phyloP scores from a whole-genome alignment of 92 coral and sea anemone species.

The Meandrina meandrites region DNA sequence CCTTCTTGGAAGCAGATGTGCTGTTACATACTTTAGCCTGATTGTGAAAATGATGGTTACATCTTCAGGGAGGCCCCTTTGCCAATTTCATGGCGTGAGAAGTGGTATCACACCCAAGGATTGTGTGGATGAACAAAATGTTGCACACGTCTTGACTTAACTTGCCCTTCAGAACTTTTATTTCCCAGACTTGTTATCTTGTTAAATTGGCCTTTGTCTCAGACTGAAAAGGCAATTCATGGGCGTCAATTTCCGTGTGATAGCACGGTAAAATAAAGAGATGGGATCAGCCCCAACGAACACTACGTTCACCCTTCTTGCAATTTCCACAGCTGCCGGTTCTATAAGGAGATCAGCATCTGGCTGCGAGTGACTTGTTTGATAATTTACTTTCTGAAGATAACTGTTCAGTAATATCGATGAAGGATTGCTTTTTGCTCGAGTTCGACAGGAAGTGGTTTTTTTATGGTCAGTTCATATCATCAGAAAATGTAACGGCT shows the following conservation, averaged over 20 bases:
- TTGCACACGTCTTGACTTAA: constrained; percentile 28
- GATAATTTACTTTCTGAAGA: too few relatives aligned
- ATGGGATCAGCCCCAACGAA: too few relatives aligned
- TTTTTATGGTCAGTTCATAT: too few relatives aligned
- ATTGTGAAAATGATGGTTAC: neutral
- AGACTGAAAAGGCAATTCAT: constrained; percentile 44
- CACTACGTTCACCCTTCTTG: too few relatives aligned
- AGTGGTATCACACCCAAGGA: constrained; percentile 57
- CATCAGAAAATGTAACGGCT: too few relatives aligned
- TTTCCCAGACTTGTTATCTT: constrained; percentile 37
- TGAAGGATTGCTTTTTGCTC: too few relatives aligned
- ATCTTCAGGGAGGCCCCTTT: constrained; percentile 54
- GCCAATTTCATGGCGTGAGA: constrained; percentile 54
- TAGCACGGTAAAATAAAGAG: constrained; percentile 41
- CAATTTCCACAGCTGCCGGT: too few relatives aligned
- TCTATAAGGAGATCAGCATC: too few relatives aligned
- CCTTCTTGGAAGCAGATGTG: constrained; percentile 18
- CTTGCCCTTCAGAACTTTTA: too few relatives aligned
- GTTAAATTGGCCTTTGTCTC: constrained; percentile 37
- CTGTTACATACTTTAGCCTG: constrained; percentile 35
- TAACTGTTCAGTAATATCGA: too few relatives aligned
- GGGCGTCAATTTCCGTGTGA: constrained; percentile 19
- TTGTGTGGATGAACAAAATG: constrained; percentile 43
- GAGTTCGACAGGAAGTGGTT: too few relatives aligned
- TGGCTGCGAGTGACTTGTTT: constrained; percentile 42